Percentiles rank a stretch among this genome's conserved stretches.
These are phyloP conservation scores for Euzetes globulus DNA, from an alignment of 2,888 invertebrate species.

Conservation along the genomic window DNA sequence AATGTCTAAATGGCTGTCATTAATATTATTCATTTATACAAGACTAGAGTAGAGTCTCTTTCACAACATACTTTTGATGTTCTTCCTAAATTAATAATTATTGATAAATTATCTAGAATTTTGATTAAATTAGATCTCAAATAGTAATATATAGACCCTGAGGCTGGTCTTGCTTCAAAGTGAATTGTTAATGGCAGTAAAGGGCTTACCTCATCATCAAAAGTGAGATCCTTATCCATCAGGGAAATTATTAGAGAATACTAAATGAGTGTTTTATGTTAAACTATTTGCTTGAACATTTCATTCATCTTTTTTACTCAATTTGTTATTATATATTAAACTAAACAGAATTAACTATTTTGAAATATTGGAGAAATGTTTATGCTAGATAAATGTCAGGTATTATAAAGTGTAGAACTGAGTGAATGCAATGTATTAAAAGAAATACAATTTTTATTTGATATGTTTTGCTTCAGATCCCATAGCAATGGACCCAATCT, in stretches of 20 bases:
- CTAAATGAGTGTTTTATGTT: neutral
- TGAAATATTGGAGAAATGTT: too few relatives aligned
- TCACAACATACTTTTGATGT: too few relatives aligned
- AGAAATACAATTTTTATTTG: conserved; percentile 14
- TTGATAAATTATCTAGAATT: too few relatives aligned
- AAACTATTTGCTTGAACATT: neutral
- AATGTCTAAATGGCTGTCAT: too few relatives aligned
- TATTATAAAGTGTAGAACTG: neutral
- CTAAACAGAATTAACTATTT: neutral
- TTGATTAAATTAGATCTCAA: too few relatives aligned
- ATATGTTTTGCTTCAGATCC: conserved; percentile 16
- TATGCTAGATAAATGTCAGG: too few relatives aligned
- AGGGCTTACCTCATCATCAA: neutral
- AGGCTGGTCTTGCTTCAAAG: neutral
- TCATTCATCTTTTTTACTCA: too few relatives aligned
- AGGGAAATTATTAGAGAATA: neutral
- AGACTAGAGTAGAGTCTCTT: too few relatives aligned
- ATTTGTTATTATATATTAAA: too few relatives aligned
- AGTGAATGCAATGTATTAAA: neutral
- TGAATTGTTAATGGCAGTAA: neutral
- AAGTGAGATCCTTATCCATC: conserved; percentile 10
- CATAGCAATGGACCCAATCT: conserved; percentile 21
- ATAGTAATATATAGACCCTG: too few relatives aligned
- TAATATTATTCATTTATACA: too few relatives aligned
- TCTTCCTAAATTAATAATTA: too few relatives aligned